Conservation (phyloP, 2,113 vertebrate genomes). For the Hypocryptadius cinnamomeus region DNA sequence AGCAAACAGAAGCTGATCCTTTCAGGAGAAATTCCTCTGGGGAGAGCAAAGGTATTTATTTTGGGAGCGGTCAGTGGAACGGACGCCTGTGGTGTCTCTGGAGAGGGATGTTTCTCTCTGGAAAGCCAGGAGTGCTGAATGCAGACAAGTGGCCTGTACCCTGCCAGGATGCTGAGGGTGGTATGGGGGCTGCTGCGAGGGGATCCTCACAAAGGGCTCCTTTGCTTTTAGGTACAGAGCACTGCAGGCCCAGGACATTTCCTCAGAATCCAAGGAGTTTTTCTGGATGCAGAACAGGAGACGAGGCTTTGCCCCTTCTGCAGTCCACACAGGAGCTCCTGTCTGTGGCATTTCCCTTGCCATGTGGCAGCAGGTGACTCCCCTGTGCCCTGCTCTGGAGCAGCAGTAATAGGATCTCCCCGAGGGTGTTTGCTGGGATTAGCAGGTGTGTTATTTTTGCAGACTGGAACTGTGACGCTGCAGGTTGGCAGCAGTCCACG, state of each 20-base stretch:
- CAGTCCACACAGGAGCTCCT: not conserved
- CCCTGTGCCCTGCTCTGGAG: not conserved
- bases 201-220: not conserved
- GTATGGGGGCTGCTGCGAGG: accelerated
- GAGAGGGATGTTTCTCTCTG: not conserved
- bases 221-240: not conserved
- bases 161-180: not conserved
- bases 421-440: not conserved
- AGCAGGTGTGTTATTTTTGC: constrained; percentile 16
- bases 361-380: not conserved
- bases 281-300: not conserved
- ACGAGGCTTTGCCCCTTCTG: not conserved
- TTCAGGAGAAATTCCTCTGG: not conserved
- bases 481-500: not conserved
- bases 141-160: not conserved
- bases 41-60: not conserved
- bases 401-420: not conserved
- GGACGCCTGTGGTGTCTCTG: not conserved
- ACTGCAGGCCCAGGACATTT: not conserved
- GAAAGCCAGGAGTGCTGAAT: not conserved
- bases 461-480: not conserved
- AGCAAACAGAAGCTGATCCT: not conserved
- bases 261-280: not conserved
- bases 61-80: not conserved
- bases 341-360: not conserved